Base-by-base conservation (phyloP, 2,113 vertebrate species). In the Rhinichthys klamathensis region DNA sequence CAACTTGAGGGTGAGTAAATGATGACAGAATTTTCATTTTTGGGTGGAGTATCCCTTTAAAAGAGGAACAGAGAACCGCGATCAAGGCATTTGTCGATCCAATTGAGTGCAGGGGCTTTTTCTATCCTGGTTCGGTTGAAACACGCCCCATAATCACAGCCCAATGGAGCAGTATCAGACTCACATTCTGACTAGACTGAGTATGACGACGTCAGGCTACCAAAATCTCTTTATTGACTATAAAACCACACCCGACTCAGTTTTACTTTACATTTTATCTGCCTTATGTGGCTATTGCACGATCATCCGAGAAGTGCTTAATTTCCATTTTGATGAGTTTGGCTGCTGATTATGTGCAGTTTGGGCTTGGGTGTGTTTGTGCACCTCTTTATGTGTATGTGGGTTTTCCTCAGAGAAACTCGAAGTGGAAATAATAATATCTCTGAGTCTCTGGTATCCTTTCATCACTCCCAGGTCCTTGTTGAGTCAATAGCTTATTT, bases 391-490 rank as follows among this genome's bases (percentile, higher is more conserved):
- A 16, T 44, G 61, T 58, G 30, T 81, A 78, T 70, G 72, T n/a
- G 63, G 51, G 72, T 13, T 67, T 73, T 86, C 51, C 65, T 88
- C 86, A 67, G 54, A 89, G 75, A 85, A 51, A 80, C 73, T 35
- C 5, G 83, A 80, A 87, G 83, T 89, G 65, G 85, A 80, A 76
- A 85, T 89, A 89, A 84, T 81, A 56, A 63, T 54, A 87, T 70
- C 12, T 46, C 74, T 3, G 12, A 60, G 81, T 86, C 67, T 86
- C 85, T 67, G 30, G 23, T 86, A 86, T 69, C 84, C 87, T 56
- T 81, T 88, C 88, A 87, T 89, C 88, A 76, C 74, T 54, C 41
- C 6, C 49, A 86, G 86, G 86, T 92, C 89, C 89, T 54, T 46
- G 80, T 75, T 73, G 75, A 76, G 84, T 91, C 91, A 87, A 72